Percentiles rank a stretch among this genome's conserved stretches.
phyloP scores from a whole-genome alignment of 1,140 invertebrate species.

The Bilobella aurantiaca region DNA sequence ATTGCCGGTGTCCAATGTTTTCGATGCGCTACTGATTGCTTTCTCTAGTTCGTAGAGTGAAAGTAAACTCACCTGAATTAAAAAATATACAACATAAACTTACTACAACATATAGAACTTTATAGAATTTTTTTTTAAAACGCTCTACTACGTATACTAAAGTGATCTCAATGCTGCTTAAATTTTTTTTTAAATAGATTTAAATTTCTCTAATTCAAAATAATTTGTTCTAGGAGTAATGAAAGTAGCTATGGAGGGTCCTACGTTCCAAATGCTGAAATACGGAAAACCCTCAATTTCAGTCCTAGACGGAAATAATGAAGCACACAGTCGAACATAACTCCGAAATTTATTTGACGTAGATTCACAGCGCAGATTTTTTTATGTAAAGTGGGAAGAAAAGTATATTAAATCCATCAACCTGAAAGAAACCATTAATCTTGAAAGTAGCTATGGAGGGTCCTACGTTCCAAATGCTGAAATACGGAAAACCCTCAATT shows the following conservation, averaged over 20 bases:
- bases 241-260: slow-evolving; percentile 13
- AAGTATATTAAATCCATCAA: slow-evolving; percentile 1
- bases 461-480: slow-evolving; percentile 1
- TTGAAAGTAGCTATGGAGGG: slow-evolving; percentile 16
- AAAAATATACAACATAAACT: too few relatives aligned
- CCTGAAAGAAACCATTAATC: slow-evolving; percentile 3
- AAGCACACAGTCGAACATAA: not conserved
- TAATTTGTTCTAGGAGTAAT: not conserved
- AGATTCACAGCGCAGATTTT: too few relatives aligned
- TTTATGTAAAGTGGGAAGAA: not conserved
- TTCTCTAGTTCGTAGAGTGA: too few relatives aligned
- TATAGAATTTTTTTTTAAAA: too few relatives aligned
- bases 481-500: slow-evolving; percentile 13
- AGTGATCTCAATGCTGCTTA: too few relatives aligned
- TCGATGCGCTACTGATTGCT: too few relatives aligned
- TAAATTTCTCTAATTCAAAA: not conserved
- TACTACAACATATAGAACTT: too few relatives aligned
- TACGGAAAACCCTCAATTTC: slow-evolving; percentile 10
- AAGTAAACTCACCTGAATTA: too few relatives aligned
- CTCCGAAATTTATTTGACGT: not conserved
- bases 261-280: slow-evolving; percentile 8
- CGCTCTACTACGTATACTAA: too few relatives aligned
- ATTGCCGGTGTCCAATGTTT: too few relatives aligned
- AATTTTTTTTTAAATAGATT: too few relatives aligned
- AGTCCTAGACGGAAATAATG: not conserved